Conservation (phyloP, 2,113 vertebrate species). For the Rhea americana region DNA sequence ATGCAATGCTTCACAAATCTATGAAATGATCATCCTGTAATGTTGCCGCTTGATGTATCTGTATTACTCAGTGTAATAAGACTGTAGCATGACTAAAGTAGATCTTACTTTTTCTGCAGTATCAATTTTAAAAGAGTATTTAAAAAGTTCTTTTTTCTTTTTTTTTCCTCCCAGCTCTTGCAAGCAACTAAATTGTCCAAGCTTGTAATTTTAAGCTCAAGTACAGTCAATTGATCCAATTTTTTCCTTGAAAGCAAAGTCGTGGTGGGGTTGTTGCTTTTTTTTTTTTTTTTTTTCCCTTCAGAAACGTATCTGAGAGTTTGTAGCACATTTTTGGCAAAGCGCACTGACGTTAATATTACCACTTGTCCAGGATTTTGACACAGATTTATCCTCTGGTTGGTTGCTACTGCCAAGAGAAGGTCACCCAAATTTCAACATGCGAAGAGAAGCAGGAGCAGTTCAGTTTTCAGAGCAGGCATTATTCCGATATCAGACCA, state of each 20-base stretch:
- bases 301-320: not conserved
- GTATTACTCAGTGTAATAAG: not conserved
- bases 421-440: not conserved
- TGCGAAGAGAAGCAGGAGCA: not conserved
- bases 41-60: not conserved
- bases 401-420: not conserved
- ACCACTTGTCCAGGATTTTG: not conserved
- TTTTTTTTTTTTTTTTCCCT: not conserved
- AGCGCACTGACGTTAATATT: not conserved
- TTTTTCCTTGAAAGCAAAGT: conserved; percentile 12
- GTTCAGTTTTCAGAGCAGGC: not conserved
- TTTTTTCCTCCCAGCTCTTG: not conserved
- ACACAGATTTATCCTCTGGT: not conserved
- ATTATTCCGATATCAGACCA: not conserved
- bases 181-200: not conserved
- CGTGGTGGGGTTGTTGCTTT: not conserved
- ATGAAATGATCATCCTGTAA: not conserved
- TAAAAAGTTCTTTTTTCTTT: not conserved
- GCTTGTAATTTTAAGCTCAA: not conserved
- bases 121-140: not conserved
- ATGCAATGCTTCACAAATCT: not conserved
- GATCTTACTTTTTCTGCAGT: not conserved
- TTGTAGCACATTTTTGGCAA: not conserved
- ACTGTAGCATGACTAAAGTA: not conserved
- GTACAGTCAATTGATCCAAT: not conserved